Evolutionary conservation across 2,888 invertebrate genomes (phyloP).

Genomic region (Cephus pulcher): DNA sequence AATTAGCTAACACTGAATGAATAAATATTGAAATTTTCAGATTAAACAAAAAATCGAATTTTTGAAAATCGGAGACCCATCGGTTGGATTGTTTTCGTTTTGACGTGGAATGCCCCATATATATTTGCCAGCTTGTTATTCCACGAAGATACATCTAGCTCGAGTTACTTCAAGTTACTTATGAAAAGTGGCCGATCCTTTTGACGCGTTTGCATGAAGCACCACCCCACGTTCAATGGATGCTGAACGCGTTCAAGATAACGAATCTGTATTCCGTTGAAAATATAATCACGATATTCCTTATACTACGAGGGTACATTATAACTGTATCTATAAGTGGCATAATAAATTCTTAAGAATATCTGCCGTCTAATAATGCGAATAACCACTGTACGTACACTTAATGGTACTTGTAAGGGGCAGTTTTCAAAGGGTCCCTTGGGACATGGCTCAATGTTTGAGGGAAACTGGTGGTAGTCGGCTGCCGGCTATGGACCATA

Average conservation of each 20-base stretch:
- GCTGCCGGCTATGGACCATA: slow-evolving; percentile 43
- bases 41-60: too few relatives aligned
- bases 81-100: too few relatives aligned
- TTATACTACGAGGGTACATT: neutral
- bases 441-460: neutral
- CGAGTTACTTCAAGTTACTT: neutral
- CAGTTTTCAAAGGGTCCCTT: slow-evolving; percentile 27
- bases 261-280: neutral
- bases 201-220: neutral
- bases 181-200: neutral
- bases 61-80: too few relatives aligned
- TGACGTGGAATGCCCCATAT: neutral
- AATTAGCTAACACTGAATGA: too few relatives aligned
- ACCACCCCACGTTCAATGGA: too few relatives aligned
- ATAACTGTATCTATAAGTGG: neutral
- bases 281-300: neutral
- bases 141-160: neutral
- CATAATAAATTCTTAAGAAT: slow-evolving; percentile 2
- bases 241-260: neutral
- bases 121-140: neutral
- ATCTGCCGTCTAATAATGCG: slow-evolving; percentile 12
- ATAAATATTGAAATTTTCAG: too few relatives aligned
- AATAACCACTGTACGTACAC: slow-evolving; percentile 18
- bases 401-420: slow-evolving; percentile 13
- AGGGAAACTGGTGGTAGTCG: slow-evolving; percentile 1